A percentile compares a stretch with the other conserved stretches of the same genome.
Evolutionary conservation across 2,888 invertebrate species (phyloP).

Genomic region (Macropis europaea): DNA sequence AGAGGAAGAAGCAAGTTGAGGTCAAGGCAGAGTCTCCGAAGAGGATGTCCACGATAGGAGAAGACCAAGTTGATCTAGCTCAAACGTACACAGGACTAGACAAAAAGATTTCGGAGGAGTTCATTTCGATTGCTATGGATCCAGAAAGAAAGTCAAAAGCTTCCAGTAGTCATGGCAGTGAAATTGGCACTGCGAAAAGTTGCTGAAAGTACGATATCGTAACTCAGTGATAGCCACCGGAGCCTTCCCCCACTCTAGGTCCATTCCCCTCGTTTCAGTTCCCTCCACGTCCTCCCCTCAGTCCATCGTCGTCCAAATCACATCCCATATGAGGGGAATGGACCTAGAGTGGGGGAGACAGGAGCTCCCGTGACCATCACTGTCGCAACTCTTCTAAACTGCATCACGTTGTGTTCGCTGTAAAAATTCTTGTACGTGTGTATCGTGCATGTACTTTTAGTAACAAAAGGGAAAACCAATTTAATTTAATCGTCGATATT

Average conservation of each 20-base stretch:
- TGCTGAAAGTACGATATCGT: slow-evolving; percentile 23
- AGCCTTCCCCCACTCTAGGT: no score
- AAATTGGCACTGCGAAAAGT: slow-evolving; percentile 63
- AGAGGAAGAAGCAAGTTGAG: slow-evolving; percentile 66
- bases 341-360: no score
- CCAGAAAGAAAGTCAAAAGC: slow-evolving; percentile 76
- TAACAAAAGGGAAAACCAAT: neutral
- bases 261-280: no score
- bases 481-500: neutral
- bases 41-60: slow-evolving; percentile 70
- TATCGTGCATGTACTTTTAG: neutral
- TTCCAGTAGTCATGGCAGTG: slow-evolving; percentile 75
- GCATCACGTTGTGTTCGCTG: neutral
- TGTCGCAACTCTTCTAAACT: neutral
- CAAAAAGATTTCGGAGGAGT: slow-evolving; percentile 77
- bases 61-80: slow-evolving; percentile 73
- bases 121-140: slow-evolving; percentile 78
- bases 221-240: no score
- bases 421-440: neutral
- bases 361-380: no score
- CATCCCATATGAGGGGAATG: no score
- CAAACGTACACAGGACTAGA: slow-evolving; percentile 77
- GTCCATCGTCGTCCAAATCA: no score
- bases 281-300: no score
- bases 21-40: slow-evolving; percentile 62